Evolutionary conservation across 2,113 vertebrate genomes (phyloP).

Genomic region (Orientallactaga bullata): DNA sequence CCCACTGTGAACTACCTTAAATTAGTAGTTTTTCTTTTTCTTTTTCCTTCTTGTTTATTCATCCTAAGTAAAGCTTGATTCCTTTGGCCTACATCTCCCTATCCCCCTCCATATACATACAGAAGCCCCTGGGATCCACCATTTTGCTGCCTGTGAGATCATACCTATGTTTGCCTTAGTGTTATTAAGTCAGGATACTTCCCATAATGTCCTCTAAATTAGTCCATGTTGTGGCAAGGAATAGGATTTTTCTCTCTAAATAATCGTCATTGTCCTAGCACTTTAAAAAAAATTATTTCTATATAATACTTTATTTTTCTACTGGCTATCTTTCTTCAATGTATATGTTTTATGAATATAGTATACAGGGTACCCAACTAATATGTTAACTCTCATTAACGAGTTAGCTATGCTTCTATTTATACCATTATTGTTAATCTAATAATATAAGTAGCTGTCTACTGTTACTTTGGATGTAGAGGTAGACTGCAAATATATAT

Average conservation of each 20-base stretch:
- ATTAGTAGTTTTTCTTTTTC: neutral
- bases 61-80: neutral
- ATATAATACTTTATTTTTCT: neutral
- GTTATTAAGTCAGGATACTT: neutral
- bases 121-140: neutral
- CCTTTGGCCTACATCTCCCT: neutral
- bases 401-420: neutral
- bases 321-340: neutral
- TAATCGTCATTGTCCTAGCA: neutral
- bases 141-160: neutral
- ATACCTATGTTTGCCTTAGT: neutral
- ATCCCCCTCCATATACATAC: neutral
- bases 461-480: neutral
- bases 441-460: neutral
- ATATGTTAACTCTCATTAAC: neutral
- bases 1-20: neutral
- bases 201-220: neutral
- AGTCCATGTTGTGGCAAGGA: neutral
- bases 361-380: neutral
- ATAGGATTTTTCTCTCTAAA: constrained; percentile 2
- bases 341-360: neutral
- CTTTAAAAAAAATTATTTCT: constrained; percentile 14
- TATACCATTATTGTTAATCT: neutral
- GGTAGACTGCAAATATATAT: neutral
- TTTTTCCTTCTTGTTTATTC: neutral